Base-by-base conservation (phyloP, 2,113 vertebrate species). In the Centropristis striata region DNA sequence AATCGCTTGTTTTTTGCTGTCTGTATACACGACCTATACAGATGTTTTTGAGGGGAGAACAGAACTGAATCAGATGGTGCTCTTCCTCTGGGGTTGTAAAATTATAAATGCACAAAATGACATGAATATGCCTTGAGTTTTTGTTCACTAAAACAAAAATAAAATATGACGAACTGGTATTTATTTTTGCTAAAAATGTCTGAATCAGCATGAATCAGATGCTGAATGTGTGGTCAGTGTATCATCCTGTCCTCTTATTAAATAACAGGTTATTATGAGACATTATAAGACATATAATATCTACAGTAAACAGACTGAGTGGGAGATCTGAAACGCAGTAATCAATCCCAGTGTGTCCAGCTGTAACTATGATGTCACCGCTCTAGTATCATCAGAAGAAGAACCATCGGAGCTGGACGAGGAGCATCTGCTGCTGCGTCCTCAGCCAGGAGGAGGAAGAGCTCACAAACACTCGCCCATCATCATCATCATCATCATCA, bases 261-360 rank as follows among this genome's bases (percentile, higher is more conserved):
- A 71, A 67, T 82, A 77, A 82, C 86, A 23, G 78, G 39, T 83
- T 60, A 75, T 79, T 57, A 58, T 54, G 51, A 80, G 59, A 65
- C 65, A 42, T 50, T 73, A 85, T 74, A 37, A 11, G 10, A 36
- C 36, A n/a, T 58, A 1, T n/a, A 36, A 58, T 37, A 32, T 46
- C 44, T 28, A 15, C 28, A 74, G 44, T n/a, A 28, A 42, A 74
- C 58, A 64, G 4, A 37, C 60, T 47, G 39, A 4, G 20, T 12
- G 23, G 7, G 20, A 41, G 58, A 16, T 10, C 14, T 27, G 16
- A 47, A 42, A n/a, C n/a, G n/a, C n/a, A n/a, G n/a, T 2, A 49
- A 59, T 72, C 21, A 12, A 44, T 6, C 16, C 1, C 13, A 14
- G 44, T 68, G 3, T 42, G 18, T 69, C 54, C 49, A 55, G 67